Conservation (phyloP, 1,140 invertebrate genomes). For the Oryctes rhinoceros region DNA sequence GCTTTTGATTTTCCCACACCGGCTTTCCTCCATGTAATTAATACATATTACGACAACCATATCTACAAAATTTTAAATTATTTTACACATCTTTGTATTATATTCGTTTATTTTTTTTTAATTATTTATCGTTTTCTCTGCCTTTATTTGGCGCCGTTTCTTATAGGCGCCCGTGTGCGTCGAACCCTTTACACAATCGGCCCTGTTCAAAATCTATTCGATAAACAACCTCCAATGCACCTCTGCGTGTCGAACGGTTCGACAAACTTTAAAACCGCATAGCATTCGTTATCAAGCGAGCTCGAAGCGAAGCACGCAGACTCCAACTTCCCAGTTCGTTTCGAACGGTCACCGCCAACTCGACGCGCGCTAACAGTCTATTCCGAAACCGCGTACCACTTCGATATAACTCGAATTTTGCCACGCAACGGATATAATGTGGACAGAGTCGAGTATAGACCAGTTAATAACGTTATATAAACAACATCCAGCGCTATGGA, state of each 20-base stretch:
- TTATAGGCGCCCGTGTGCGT: no score
- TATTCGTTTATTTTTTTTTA: no score
- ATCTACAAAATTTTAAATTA: no score
- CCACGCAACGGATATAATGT: background rate
- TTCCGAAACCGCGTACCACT: background rate
- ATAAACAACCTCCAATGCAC: background rate
- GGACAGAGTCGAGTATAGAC: background rate
- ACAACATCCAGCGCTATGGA: constrained; percentile 4
- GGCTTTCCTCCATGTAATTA: no score
- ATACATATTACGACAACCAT: no score
- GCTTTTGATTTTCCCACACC: no score
- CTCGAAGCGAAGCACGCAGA: background rate
- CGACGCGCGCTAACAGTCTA: background rate
- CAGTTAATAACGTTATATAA: constrained; percentile 3
- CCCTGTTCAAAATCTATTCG: background rate
- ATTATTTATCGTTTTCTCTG: no score
- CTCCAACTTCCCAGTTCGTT: background rate
- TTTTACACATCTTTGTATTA: no score
- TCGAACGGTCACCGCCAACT: constrained; percentile 1
- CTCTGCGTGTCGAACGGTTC: no score
- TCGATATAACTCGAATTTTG: background rate
- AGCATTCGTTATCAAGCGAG: background rate
- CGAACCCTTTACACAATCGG: no score
- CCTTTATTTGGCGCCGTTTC: no score
- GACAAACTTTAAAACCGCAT: background rate